Evolutionary conservation across 2,113 vertebrate species (phyloP), one percentile per base, ranked within the genome.

Genomic region (Xenopus tropicalis): DNA sequence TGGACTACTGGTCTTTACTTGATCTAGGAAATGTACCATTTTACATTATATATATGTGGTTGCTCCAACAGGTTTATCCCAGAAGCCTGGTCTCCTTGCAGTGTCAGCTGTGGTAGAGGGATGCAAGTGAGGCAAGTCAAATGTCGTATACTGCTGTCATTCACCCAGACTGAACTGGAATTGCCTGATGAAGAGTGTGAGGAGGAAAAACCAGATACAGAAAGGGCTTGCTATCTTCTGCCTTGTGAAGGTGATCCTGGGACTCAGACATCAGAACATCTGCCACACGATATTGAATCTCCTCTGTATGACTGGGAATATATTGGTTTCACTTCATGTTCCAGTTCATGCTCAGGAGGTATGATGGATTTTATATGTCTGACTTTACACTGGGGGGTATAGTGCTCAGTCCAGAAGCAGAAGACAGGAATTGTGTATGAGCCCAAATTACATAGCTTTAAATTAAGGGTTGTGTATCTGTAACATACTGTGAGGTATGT

Each of bases 151-250:
- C 88, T 95, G 3, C 92, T 98, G 0, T 81, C 90, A 0, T 98
- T 98, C 67, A 93, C 93, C 1, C 93, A 92, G 85, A 86, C 93
- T 0, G 95, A 95, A 75, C 85, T 94, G 0, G 95, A 97, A 25
- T 91, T 98, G 59, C 96, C 94, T 0, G 91, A 95, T 42, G 93
- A 93, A 56, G 95, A 97, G 71, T 98, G 96, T 19, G 88, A 87
- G 0, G 86, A 87, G 0, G 85, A 86, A 51, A 83, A 79, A 77
- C 93, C 87, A 7, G 70, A 79, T 16, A 69, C 81, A 0, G 86
- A 93, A 73, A 89, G 80, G 61, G 79, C 79, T 14, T 98, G 96
- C 79, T 81, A 85, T 78, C 82, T 84, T 8, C 76, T 78, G 0
- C 80, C 88, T 1, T 98, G 96, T 51, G 80, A 79, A 5, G 85